Conservation (phyloP, 2,797 vertebrate species). For the Acrossocheilus wenchowensis region DNA sequence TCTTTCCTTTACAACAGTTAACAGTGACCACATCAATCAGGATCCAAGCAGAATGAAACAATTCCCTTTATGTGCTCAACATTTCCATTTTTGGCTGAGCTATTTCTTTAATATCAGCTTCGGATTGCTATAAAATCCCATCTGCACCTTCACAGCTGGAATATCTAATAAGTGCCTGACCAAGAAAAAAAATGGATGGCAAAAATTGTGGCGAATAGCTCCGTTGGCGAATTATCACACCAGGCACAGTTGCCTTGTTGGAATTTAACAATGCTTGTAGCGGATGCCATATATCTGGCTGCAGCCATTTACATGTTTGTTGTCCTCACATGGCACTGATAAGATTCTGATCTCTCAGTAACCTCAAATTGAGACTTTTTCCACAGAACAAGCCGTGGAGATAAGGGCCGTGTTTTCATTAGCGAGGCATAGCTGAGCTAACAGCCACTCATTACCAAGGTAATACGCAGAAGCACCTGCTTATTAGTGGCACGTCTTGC, state of each 20-base stretch:
- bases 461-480: conserved; percentile 61
- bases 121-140: conserved; percentile 66
- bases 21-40: not conserved
- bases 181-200: conserved; percentile 48
- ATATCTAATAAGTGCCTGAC: conserved; percentile 43
- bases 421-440: conserved; percentile 46
- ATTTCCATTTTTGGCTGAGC: conserved; percentile 57
- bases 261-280: conserved; percentile 21
- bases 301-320: conserved; percentile 57
- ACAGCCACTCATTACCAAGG: conserved; percentile 61
- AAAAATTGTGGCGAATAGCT: conserved; percentile 55
- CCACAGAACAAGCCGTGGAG: not conserved
- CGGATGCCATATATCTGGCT: conserved; percentile 48
- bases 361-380: conserved; percentile 31
- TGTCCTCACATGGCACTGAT: conserved; percentile 44
- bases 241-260: not conserved
- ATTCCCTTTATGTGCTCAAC: not conserved
- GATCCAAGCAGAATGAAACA: not conserved
- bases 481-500: conserved; percentile 64
- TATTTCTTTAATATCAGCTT: conserved; percentile 64
- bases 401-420: conserved; percentile 50
- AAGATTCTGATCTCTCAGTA: conserved; percentile 15
- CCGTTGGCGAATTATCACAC: conserved; percentile 52
- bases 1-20: not conserved
- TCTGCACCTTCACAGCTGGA: conserved; percentile 62